phyloP scores from a whole-genome alignment of 2,113 vertebrate species.

The Hemicordylus capensis region DNA sequence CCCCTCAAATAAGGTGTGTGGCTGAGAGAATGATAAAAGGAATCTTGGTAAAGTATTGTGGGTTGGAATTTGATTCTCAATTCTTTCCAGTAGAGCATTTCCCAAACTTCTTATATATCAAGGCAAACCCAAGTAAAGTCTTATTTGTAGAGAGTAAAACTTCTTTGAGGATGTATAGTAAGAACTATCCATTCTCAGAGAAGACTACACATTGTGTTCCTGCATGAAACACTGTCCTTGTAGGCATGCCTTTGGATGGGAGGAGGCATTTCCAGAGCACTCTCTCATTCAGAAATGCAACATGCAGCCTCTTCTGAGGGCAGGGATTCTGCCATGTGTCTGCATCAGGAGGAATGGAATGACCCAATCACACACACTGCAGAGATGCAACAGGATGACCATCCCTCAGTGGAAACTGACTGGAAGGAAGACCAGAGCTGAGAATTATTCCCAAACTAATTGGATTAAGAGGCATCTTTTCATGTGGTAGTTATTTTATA shows the following conservation, averaged over 20 bases:
- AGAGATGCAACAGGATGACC: background rate
- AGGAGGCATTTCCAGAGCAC: background rate
- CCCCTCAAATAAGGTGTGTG: background rate
- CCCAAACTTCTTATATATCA: conserved; percentile 19
- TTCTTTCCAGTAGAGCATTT: conserved; percentile 39
- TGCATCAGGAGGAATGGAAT: background rate
- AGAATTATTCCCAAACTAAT: too few species aligned
- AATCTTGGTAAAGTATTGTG: conserved; percentile 46
- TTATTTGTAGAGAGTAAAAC: conserved; percentile 2
- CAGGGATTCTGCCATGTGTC: background rate
- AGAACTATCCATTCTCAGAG: conserved; percentile 23
- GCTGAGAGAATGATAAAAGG: conserved; percentile 27
- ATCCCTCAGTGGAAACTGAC: background rate
- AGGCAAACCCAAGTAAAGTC: conserved; percentile 32
- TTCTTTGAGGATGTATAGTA: too few species aligned
- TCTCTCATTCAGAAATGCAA: background rate
- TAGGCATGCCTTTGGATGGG: background rate
- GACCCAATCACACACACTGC: background rate
- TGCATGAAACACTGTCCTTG: background rate
- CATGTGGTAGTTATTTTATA: too few species aligned
- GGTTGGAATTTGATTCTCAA: conserved; percentile 58
- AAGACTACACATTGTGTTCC: background rate
- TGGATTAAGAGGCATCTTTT: too few species aligned
- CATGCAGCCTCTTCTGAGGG: background rate
- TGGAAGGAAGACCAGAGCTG: background rate